Evolutionary conservation across 2,113 vertebrate genomes (phyloP).

Genomic region (Smithornis capensis): DNA sequence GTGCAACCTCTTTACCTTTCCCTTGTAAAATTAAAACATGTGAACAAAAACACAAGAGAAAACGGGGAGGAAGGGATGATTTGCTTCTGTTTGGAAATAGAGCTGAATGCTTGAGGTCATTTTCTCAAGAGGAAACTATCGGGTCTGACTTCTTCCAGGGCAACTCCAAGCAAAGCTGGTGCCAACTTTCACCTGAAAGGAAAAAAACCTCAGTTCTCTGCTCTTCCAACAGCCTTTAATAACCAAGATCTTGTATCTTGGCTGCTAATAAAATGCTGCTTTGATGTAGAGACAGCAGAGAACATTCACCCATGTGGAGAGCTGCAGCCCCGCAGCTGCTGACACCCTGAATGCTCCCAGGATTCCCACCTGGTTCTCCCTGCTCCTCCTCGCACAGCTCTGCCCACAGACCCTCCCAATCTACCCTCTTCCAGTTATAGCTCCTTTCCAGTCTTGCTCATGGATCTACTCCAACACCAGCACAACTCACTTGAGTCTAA

Average conservation of each 20-base stretch:
- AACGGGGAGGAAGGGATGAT: background rate
- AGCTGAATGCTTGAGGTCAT: background rate
- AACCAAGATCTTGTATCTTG: background rate
- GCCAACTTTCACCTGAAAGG: background rate
- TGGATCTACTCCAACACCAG: background rate
- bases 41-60: background rate
- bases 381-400: background rate
- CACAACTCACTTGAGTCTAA: background rate
- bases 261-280: background rate
- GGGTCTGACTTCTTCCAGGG: background rate
- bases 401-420: background rate
- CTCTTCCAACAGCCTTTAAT: background rate
- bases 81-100: background rate
- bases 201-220: background rate
- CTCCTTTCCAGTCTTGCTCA: background rate
- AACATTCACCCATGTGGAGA: fast-evolving
- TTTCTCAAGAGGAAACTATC: background rate
- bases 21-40: background rate
- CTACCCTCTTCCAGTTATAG: fast-evolving
- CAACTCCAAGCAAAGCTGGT: background rate
- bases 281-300: background rate
- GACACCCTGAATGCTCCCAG: background rate
- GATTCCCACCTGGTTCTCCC: background rate
- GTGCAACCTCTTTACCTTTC: background rate
- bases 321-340: background rate